A percentile compares a stretch with the other conserved stretches of the same genome.
Conservation (phyloP, 2,113 vertebrate species). For the Gallinago media region DNA sequence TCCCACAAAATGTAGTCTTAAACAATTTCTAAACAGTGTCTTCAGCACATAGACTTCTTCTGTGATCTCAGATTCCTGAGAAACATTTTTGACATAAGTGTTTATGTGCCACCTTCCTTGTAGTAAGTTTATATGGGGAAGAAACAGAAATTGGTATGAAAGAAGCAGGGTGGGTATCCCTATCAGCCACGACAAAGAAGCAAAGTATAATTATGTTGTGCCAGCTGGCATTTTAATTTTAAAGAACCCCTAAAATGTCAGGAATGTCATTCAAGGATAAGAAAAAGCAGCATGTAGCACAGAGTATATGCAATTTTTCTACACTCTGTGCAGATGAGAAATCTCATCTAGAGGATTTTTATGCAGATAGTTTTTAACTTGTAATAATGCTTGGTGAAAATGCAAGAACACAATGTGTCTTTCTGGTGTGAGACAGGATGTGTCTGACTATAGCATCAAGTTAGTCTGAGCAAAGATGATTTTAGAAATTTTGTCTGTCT, state of each 20-base stretch:
- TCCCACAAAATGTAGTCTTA: neutral
- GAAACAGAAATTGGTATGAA: neutral
- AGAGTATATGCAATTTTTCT: neutral
- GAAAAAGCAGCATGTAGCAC: neutral
- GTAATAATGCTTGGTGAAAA: neutral
- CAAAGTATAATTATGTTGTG: constrained; percentile 2
- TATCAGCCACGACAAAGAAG: neutral
- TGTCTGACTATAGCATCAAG: neutral
- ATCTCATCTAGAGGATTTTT: neutral
- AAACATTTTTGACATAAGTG: neutral
- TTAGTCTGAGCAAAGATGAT: neutral
- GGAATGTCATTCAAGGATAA: constrained; percentile 15
- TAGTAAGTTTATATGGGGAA: neutral
- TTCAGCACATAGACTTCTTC: neutral
- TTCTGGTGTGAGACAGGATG: neutral
- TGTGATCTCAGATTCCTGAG: neutral
- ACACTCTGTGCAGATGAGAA: neutral
- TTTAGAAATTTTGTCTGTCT: neutral
- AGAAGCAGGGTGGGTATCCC: neutral
- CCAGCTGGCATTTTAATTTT: constrained; percentile 41
- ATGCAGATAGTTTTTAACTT: neutral
- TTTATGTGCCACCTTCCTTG: neutral
- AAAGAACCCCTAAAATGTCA: neutral
- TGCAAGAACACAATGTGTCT: neutral
- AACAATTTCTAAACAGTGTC: neutral